Conservation (phyloP, 1,140 invertebrate species). For the Watersipora subatra region DNA sequence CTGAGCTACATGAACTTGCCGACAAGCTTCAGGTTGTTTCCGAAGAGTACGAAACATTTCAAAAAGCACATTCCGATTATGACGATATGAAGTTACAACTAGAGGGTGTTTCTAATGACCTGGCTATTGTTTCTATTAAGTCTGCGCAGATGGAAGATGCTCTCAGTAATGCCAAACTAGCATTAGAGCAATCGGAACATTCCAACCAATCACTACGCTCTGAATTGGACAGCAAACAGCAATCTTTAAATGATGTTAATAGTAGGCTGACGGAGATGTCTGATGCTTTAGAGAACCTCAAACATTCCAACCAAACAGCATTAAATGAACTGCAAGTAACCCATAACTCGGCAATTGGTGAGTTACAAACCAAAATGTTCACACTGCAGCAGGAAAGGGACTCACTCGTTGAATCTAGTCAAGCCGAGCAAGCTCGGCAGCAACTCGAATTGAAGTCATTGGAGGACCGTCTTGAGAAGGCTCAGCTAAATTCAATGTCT, state of each 20-base stretch:
- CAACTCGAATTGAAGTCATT: too few species aligned
- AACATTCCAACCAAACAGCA: neutral
- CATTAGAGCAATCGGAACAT: too few species aligned
- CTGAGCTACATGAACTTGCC: neutral
- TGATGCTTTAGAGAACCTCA: neutral
- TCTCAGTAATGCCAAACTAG: too few species aligned
- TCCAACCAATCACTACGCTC: too few species aligned
- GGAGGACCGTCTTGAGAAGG: too few species aligned
- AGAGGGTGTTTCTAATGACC: neutral
- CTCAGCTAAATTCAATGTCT: neutral
- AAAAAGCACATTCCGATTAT: neutral
- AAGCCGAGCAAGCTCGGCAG: neutral
- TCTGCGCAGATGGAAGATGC: too few species aligned
- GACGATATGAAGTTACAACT: neutral
- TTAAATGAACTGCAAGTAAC: neutral
- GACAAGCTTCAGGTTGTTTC: neutral
- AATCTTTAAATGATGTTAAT: too few species aligned
- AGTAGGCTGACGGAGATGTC: too few species aligned
- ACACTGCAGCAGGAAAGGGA: neutral
- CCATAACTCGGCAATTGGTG: neutral
- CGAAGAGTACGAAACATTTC: neutral
- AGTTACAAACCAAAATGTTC: neutral
- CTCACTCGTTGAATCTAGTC: neutral
- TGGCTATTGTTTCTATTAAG: too few species aligned
- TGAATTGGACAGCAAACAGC: too few species aligned